Percentiles rank a stretch among this genome's conserved stretches.
Conservation (phyloP, 2,888 invertebrate genomes). For the Epicampocera succincta region DNA sequence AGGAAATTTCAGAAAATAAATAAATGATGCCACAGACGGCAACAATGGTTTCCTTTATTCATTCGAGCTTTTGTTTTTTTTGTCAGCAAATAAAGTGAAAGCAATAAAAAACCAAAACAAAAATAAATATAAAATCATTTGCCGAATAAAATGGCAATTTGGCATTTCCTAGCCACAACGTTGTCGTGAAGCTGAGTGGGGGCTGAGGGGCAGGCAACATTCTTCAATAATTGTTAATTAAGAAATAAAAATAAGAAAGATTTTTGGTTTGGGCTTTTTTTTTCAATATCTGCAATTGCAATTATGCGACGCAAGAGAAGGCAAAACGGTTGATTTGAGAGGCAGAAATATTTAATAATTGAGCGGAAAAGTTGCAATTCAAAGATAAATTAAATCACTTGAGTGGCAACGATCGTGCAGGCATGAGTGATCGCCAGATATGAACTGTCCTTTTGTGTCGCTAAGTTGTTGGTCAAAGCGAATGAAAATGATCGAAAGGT, state of each 20-base stretch:
- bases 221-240: conserved; percentile 65
- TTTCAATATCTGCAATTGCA: background rate
- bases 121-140: background rate
- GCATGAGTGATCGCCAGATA: too few species aligned
- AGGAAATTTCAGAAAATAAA: conserved; percentile 31
- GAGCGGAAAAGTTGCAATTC: too few species aligned
- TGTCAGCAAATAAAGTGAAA: conserved; percentile 1
- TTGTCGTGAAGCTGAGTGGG: too few species aligned
- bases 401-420: too few species aligned
- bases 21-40: conserved; percentile 24
- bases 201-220: too few species aligned
- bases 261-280: conserved; percentile 19
- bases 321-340: too few species aligned
- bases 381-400: too few species aligned
- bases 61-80: conserved; percentile 39
- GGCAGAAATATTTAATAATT: too few species aligned
- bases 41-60: conserved; percentile 27
- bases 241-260: conserved; percentile 51
- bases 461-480: too few species aligned
- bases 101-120: background rate
- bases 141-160: conserved; percentile 43
- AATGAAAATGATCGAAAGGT: too few species aligned
- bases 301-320: too few species aligned
- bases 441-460: too few species aligned
- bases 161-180: conserved; percentile 27